Evolutionary conservation across 2,888 invertebrate species (phyloP).

Genomic region (Lissonota sp.): DNA sequence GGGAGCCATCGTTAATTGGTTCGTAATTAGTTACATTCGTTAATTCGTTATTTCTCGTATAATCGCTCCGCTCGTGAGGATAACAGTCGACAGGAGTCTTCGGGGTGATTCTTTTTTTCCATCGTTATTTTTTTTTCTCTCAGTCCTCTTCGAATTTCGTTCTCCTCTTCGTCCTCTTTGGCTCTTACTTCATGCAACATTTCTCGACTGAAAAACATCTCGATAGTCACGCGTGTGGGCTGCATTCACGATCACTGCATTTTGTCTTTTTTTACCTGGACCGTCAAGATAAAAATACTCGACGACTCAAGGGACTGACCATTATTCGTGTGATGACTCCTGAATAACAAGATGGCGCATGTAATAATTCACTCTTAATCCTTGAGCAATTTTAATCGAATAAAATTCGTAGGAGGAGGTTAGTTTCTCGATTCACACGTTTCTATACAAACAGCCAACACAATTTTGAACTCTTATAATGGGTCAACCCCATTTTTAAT

Average conservation of each 20-base stretch:
- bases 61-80: slow-evolving; percentile 26
- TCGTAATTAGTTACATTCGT: slow-evolving; percentile 56
- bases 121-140: neutral
- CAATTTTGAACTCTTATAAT: no score
- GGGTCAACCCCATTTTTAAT: no score
- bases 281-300: no score
- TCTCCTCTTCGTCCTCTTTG: slow-evolving; percentile 12
- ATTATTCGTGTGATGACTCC: no score
- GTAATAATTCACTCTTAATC: no score
- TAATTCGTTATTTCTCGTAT: slow-evolving; percentile 14
- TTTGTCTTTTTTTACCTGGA: no score
- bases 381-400: no score
- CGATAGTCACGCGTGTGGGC: slow-evolving; percentile 66
- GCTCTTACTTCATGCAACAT: slow-evolving; percentile 36
- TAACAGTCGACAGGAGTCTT: slow-evolving; percentile 26
- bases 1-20: slow-evolving; percentile 47
- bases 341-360: no score
- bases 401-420: no score
- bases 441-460: no score
- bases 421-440: no score
- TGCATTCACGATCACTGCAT: slow-evolving; percentile 57
- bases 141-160: neutral
- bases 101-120: slow-evolving; percentile 17
- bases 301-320: no score
- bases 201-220: slow-evolving; percentile 45